A percentile compares a stretch with the other conserved stretches of the same genome.
Evolutionary conservation across 1,140 invertebrate species (phyloP).

Genomic region (Trachymyrmex cornetzi): DNA sequence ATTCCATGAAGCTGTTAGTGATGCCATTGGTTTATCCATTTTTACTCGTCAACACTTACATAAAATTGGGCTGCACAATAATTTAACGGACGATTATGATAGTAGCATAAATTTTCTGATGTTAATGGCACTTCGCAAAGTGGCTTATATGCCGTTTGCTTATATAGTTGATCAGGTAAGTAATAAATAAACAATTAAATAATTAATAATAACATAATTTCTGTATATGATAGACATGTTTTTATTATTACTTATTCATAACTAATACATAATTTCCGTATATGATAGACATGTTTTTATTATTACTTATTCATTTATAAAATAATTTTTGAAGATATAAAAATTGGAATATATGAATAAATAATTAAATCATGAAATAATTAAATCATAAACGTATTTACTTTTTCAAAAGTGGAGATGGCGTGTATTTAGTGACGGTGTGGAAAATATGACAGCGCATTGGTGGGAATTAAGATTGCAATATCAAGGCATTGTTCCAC

Average conservation of each 20-base stretch:
- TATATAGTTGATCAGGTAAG: conserved; percentile 91
- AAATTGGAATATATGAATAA: background rate
- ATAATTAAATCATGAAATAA: background rate
- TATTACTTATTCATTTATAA: conserved; percentile 6
- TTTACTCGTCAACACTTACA: conserved; percentile 92
- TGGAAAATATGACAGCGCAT: conserved; percentile 91
- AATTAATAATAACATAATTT: conserved; percentile 35
- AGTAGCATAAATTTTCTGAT: conserved; percentile 93
- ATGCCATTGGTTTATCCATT: conserved; percentile 93
- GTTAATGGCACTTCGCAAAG: conserved; percentile 93
- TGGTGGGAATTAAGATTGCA: conserved; percentile 93
- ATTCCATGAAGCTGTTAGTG: conserved; percentile 96
- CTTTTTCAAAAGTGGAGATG: conserved; percentile 90
- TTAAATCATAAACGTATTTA: background rate
- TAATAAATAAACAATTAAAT: background rate
- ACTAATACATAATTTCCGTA: background rate
- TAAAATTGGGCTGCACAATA: conserved; percentile 90
- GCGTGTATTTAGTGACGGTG: conserved; percentile 92
- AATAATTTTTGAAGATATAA: background rate
- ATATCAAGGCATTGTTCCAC: conserved; percentile 92
- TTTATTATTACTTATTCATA: conserved; percentile 5
- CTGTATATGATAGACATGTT: background rate
- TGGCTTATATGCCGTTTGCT: conserved; percentile 93
- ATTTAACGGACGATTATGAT: conserved; percentile 90
- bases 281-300: background rate